phyloP scores from a whole-genome alignment of 2,113 vertebrate genomes.

The Phalacrocorax aristotelis region DNA sequence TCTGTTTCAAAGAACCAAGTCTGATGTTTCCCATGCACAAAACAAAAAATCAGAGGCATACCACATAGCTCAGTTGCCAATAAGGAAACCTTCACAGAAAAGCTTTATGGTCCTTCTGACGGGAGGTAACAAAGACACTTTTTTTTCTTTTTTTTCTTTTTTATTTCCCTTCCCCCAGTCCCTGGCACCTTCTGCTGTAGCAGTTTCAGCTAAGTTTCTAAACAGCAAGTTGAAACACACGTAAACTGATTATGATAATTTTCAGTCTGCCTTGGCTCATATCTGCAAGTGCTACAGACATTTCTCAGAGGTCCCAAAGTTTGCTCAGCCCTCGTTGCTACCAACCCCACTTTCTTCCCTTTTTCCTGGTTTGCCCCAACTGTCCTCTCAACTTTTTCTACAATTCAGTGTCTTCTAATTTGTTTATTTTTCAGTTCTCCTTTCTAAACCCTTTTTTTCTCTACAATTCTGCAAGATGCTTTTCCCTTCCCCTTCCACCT shows the following conservation, averaged over 20 bases:
- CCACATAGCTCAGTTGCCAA: not conserved
- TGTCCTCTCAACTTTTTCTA: not conserved
- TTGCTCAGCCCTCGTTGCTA: not conserved
- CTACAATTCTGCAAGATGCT: not conserved
- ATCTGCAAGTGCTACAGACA: not conserved
- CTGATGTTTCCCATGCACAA: not conserved
- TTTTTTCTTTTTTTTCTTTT: not conserved
- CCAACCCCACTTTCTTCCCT: not conserved
- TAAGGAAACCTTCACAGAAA: not conserved
- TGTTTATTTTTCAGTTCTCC: not conserved
- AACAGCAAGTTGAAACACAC: not conserved
- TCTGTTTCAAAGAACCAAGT: not conserved
- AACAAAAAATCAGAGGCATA: not conserved
- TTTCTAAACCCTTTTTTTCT: not conserved
- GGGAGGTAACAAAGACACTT: not conserved
- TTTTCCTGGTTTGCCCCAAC: not conserved
- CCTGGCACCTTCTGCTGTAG: not conserved
- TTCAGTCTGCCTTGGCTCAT: not conserved
- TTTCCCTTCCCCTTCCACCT: not conserved
- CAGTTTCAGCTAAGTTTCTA: not conserved
- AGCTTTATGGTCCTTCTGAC: not conserved
- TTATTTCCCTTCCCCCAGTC: not conserved
- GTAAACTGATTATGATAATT: not conserved
- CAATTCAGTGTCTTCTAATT: not conserved
- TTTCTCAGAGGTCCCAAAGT: not conserved